Base-by-base conservation (phyloP, 2,113 vertebrate species). In the Pluvialis apricaria region DNA sequence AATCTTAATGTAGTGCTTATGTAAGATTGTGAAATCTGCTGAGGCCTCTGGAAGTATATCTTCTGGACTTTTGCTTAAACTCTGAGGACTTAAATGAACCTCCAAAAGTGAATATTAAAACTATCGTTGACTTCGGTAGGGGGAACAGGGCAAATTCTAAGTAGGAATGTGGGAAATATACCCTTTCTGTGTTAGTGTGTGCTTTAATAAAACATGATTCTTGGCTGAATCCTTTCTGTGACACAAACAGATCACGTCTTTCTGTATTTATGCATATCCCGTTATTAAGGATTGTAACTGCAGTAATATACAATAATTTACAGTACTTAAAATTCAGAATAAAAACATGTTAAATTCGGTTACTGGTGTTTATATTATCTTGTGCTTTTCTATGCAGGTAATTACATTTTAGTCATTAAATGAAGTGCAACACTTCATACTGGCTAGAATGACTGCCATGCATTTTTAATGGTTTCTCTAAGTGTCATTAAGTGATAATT, bases 361-460 rank as follows among this genome's bases (percentile, higher is more conserved):
- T 95, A 69, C 44, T 88, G 51, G 15, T 92, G 58, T 94, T 95
- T 19, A 16, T 62, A 54, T 88, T 96, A 91, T 92, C 58, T 95
- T 88, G 71, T 81, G 86, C 49, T 96, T 95, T 96, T 92, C 82
- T 95, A 29, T 89, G 82, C 81, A 97, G 86, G 93, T 96, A 96
- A 97, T 97, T 97, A 86, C 66, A 76, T 91, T 96, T 93, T 92
- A 93, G 61, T 96, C 75, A 95, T 93, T 96, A 93, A 96, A 96
- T 97, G 90, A 94, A 96, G 90, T 94, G 79, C 52, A 52, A 47
- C 91, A 95, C 92, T 96, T 96, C 75, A 93, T 72, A 79, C 49
- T 91, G 87, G 83, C 83, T 94, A 68, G 91, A 96, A 91, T 72
- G 71, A 88, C 71, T 95, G 91, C 57, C 76, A 42, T 95, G 81